These are phyloP conservation scores for Odontamblyopus rebecca DNA, from an alignment of 2,797 vertebrate genomes.

Conservation along the genomic window DNA sequence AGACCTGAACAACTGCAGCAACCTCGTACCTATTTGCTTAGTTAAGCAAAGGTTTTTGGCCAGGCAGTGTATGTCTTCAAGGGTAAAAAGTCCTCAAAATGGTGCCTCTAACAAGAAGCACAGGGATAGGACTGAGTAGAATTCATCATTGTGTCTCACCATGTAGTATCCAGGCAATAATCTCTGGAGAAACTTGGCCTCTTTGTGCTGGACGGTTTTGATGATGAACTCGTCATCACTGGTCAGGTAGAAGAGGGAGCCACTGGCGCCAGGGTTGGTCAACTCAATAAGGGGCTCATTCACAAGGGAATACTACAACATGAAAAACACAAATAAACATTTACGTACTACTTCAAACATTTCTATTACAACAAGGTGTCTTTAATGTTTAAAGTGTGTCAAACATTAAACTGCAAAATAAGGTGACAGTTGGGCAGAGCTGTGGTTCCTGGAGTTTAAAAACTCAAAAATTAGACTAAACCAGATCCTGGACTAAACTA, in stretches of 20 bases:
- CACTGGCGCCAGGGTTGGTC: constrained; percentile 94
- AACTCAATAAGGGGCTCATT: constrained; percentile 95
- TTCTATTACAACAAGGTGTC: constrained; percentile 4
- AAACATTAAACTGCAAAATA: not conserved
- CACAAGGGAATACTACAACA: constrained; percentile 90
- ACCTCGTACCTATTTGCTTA: too few relatives aligned
- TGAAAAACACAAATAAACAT: constrained; percentile 25
- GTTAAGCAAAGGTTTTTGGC: too few relatives aligned
- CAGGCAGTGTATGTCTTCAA: too few relatives aligned
- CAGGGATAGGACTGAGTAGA: too few relatives aligned
- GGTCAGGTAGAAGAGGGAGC: constrained; percentile 96
- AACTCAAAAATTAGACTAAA: not conserved
- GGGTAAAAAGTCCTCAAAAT: too few relatives aligned
- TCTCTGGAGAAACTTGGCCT: constrained; percentile 97
- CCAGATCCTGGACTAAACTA: not conserved
- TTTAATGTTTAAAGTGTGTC: not conserved
- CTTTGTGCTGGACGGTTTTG: constrained; percentile 98
- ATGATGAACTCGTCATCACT: constrained; percentile 98
- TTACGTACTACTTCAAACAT: constrained; percentile 12
- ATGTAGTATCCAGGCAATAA: constrained; percentile 98
- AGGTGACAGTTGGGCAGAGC: not conserved
- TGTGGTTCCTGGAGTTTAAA: not conserved
- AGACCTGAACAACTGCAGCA: too few relatives aligned
- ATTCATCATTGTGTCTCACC: constrained; percentile 74
- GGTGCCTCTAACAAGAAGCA: too few relatives aligned